phyloP scores from a whole-genome alignment of 2,888 invertebrate genomes.

The Gisinianus flammeolus region DNA sequence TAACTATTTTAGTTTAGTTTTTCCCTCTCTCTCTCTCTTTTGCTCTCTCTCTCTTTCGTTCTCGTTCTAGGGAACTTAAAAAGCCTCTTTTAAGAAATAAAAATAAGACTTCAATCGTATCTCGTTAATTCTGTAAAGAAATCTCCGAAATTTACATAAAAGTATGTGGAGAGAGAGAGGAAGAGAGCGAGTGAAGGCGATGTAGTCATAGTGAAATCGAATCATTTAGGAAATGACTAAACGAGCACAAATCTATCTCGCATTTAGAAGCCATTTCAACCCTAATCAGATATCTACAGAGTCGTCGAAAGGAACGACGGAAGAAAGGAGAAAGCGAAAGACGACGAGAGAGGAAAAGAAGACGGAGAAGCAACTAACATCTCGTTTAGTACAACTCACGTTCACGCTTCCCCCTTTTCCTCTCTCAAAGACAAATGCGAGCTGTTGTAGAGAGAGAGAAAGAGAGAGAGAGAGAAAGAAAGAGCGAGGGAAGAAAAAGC shows the following conservation, averaged over 20 bases:
- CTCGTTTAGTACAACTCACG: not conserved
- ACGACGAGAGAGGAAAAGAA: not conserved
- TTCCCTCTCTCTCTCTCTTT: not conserved
- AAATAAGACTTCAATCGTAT: not conserved
- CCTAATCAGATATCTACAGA: constrained; percentile 4
- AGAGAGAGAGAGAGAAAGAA: not conserved
- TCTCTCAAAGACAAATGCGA: not conserved
- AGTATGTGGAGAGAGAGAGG: not conserved
- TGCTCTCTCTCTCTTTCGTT: no score
- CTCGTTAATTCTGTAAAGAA: not conserved
- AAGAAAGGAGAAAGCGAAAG: not conserved
- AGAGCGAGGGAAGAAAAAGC: not conserved
- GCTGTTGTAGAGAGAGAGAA: not conserved
- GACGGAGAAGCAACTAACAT: not conserved
- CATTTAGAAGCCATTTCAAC: not conserved
- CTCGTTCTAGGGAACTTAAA: no score
- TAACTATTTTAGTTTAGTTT: not conserved
- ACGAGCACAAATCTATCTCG: constrained; percentile 2
- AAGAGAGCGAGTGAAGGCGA: not conserved
- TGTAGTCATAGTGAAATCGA: not conserved
- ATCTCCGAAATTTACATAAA: not conserved
- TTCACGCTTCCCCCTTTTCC: not conserved
- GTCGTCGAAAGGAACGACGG: not conserved
- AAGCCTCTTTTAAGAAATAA: not conserved
- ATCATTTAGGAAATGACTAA: constrained; percentile 18